Evolutionary conservation across 2,113 vertebrate species (phyloP).

Genomic region (Odontesthes bonariensis): DNA sequence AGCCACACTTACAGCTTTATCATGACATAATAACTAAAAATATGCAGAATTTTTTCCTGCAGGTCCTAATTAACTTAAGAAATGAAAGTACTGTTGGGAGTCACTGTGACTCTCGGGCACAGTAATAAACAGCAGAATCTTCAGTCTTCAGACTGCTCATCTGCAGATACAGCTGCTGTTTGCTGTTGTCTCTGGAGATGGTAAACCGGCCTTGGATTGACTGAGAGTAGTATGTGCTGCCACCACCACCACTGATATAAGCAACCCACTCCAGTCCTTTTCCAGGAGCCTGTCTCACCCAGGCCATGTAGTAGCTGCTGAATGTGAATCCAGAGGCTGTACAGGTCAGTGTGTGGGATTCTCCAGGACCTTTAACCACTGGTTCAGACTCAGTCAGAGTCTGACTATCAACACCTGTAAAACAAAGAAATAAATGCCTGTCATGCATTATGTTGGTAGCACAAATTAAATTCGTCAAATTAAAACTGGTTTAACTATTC

Average conservation of each 20-base stretch:
- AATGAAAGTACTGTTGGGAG: background rate
- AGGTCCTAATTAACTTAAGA: too few species aligned
- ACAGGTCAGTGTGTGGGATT: constrained; percentile 7
- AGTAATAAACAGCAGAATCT: constrained; percentile 33
- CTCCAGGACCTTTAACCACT: background rate
- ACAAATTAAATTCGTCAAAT: too few species aligned
- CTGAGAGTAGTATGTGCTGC: background rate
- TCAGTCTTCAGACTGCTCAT: constrained; percentile 36
- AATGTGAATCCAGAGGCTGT: background rate
- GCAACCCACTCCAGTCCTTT: constrained; percentile 30
- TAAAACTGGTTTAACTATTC: too few species aligned
- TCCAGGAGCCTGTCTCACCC: too few species aligned
- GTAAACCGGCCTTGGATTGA: constrained; percentile 22
- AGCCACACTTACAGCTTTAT: too few species aligned
- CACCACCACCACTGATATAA: rapidly evolving
- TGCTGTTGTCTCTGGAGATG: constrained; percentile 43
- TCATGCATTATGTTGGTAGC: too few species aligned
- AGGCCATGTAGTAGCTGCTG: too few species aligned
- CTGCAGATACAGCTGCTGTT: constrained; percentile 28
- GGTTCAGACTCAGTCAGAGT: constrained; percentile 1
- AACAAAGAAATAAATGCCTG: too few species aligned
- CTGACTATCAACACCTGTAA: background rate
- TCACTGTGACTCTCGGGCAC: constrained; percentile 2
- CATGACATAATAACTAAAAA: too few species aligned
- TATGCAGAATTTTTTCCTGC: too few species aligned